A percentile compares a stretch with the other conserved stretches of the same genome.
Conservation (phyloP, 2,888 invertebrate genomes). For the Pristionchus exspectatus region DNA sequence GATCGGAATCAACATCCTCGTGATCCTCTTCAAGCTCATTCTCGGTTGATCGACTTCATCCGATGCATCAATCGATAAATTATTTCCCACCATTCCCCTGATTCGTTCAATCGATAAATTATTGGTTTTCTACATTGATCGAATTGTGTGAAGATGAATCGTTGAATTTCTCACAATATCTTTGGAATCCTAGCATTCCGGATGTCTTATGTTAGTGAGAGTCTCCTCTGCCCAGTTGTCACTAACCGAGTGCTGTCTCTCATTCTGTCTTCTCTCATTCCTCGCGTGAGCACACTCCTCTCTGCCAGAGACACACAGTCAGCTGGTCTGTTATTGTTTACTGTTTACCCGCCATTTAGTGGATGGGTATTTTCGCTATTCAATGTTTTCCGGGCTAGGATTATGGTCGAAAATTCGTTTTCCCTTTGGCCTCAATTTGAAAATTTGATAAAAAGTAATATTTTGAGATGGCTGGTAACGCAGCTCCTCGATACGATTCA, state of each 20-base stretch:
- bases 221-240: neutral
- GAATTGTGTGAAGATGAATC: neutral
- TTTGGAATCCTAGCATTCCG: neutral
- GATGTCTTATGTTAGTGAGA: neutral
- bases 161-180: neutral
- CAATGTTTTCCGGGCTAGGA: neutral
- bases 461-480: neutral
- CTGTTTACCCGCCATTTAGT: neutral
- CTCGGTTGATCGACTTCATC: slow-evolving; percentile 84
- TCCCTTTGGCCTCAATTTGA: neutral
- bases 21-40: slow-evolving; percentile 90
- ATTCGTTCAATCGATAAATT: slow-evolving; percentile 39
- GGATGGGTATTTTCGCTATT: neutral
- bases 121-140: neutral
- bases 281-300: neutral
- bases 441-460: neutral
- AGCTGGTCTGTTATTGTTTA: neutral
- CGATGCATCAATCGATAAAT: slow-evolving; percentile 16
- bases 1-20: slow-evolving; percentile 91
- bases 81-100: slow-evolving; percentile 11
- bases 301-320: neutral
- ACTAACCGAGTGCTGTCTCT: slow-evolving; percentile 12
- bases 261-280: neutral
- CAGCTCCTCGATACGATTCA: slow-evolving; percentile 81
- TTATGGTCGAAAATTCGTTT: neutral